Base-by-base conservation (phyloP, 2,797 vertebrate species). In the Chromobotia macracanthus region DNA sequence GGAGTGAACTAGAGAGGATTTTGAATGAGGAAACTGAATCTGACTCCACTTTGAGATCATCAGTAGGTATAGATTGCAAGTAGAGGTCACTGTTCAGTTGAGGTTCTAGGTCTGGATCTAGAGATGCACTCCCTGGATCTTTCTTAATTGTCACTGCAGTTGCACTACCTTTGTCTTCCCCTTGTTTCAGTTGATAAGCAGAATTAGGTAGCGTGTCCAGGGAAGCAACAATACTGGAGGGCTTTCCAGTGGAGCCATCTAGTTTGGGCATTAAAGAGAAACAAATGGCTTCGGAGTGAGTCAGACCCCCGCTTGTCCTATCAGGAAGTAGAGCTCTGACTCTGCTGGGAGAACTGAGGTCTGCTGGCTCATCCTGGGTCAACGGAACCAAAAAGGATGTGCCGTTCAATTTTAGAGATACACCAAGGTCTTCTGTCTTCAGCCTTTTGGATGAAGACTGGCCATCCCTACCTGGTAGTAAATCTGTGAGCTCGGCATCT, bases 301-400 rank as follows among this genome's bases (percentile, higher is more conserved):
- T 50, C 23, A 55, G 61, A 48, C 55, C 31, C 25, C 51, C 61
- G 9, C 85, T 85, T 0, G 90, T 90, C 61, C 90, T 83, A 5
- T 92, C 90, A 6, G 90, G 90, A 41, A 89, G 86, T 74, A 93
- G 88, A 65, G 94, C 94, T 73, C 94, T 41, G 85, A 90, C 92
- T 80, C 94, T 87, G 88, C 90, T 91, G 2, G 94, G 94, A 8
- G 92, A 94, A 83, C 92, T 95, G 73, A 95, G 87, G 85, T 95
- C 94, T 0, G 93, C 93, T 0, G 94, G 92, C 74, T 94, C 92
- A 8, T 95, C 94, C 82, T 94, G 93, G 82, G 73, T 86, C 78
- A 80, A 82, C 1, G 66, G 73, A 74, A 86, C 84, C 23, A 12
- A 21, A 0, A 84, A 82, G 10, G 83, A 77, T 1, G 70, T 77